Evolutionary conservation across 2,888 invertebrate species (phyloP).

Genomic region (Leucoma salicis): DNA sequence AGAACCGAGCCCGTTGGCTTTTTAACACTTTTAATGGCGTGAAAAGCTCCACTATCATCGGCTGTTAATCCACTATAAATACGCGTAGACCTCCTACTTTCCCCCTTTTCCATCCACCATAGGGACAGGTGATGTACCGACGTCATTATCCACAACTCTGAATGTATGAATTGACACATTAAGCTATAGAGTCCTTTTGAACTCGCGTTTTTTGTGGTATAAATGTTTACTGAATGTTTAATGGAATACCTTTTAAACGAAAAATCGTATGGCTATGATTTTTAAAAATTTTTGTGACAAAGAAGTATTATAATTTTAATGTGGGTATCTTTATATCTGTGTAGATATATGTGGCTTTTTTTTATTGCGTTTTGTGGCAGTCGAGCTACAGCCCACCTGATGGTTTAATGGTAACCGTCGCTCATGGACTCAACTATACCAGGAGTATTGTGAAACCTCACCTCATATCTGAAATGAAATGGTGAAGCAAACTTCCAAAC

Average conservation of each 20-base stretch:
- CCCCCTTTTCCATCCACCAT: constrained; percentile 1
- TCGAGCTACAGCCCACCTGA: too few species aligned
- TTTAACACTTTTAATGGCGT: constrained; percentile 67
- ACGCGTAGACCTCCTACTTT: constrained; percentile 18
- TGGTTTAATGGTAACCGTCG: too few species aligned
- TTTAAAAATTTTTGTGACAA: too few species aligned
- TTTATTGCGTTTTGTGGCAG: too few species aligned
- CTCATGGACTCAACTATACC: too few species aligned
- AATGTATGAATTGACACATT: constrained; percentile 9
- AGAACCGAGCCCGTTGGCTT: constrained; percentile 45
- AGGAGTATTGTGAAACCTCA: too few species aligned
- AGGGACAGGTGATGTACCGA: constrained; percentile 22
- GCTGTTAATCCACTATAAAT: constrained; percentile 61
- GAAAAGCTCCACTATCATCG: constrained; percentile 55
- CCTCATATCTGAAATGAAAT: too few species aligned
- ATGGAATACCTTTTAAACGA: not conserved
- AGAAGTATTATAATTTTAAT: too few species aligned
- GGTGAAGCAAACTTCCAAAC: too few species aligned
- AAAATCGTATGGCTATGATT: not conserved
- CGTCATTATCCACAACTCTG: constrained; percentile 23
- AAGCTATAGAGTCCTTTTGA: constrained; percentile 11
- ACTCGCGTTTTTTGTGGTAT: not conserved
- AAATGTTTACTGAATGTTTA: not conserved
- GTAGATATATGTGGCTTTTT: too few species aligned
- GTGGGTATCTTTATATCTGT: too few species aligned